These are phyloP conservation scores for Plectrocnemia conspersa DNA, from an alignment of 1,140 invertebrate genomes.

Conservation along the genomic window DNA sequence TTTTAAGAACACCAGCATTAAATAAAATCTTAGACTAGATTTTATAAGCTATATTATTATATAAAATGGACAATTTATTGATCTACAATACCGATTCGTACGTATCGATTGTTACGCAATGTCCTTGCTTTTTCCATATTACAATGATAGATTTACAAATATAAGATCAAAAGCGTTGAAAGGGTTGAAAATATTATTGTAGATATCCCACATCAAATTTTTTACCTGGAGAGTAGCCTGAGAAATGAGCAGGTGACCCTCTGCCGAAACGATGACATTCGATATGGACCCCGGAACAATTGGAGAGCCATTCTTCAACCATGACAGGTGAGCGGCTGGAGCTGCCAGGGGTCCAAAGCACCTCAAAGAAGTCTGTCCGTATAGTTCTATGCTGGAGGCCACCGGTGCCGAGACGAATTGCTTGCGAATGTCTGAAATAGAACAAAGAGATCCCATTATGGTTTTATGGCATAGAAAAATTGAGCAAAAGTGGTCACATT, in stretches of 20 bases:
- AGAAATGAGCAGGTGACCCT: conserved; percentile 84
- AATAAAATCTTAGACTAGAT: too few relatives aligned
- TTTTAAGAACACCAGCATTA: too few relatives aligned
- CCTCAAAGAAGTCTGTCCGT: conserved; percentile 77
- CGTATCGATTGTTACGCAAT: too few relatives aligned
- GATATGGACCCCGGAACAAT: conserved; percentile 59
- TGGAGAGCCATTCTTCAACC: conserved; percentile 70
- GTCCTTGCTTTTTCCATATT: background rate
- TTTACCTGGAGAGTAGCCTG: conserved; percentile 71
- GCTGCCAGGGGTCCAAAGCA: conserved; percentile 85
- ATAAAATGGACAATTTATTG: too few relatives aligned
- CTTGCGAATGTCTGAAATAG: conserved; percentile 74
- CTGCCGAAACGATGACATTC: conserved; percentile 70
- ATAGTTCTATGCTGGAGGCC: conserved; percentile 76
- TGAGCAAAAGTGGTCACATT: too few relatives aligned
- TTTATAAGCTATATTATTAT: too few relatives aligned
- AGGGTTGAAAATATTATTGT: background rate
- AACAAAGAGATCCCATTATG: too few relatives aligned
- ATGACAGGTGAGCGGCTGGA: conserved; percentile 78
- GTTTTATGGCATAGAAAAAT: too few relatives aligned
- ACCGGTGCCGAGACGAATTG: conserved; percentile 78
- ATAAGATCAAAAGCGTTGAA: background rate
- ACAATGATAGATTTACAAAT: background rate
- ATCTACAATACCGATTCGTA: too few relatives aligned
- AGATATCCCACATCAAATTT: conserved; percentile 13